Conservation (phyloP, 2,797 vertebrate species). For the Tenualosa ilisha region DNA sequence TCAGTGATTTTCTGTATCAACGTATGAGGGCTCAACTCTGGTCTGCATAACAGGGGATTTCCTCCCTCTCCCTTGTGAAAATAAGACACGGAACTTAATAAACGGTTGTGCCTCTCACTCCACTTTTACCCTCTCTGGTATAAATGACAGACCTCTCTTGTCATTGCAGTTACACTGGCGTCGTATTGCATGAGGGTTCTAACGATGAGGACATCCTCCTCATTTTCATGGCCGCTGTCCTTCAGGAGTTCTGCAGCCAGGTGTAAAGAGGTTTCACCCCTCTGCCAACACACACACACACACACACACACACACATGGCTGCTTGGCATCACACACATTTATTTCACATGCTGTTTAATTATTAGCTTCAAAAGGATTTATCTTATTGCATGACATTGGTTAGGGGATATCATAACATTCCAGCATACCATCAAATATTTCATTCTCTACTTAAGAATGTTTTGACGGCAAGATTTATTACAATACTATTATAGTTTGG, state of each 20-base stretch:
- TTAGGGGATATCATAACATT: neutral
- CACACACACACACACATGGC: neutral
- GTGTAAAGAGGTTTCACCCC: conserved; percentile 59
- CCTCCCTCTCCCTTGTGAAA: no score
- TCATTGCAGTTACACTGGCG: conserved; percentile 53
- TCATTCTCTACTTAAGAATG: neutral
- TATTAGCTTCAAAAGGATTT: neutral
- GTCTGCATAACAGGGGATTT: no score
- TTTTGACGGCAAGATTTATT: neutral
- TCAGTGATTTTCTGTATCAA: no score
- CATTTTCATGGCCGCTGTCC: conserved; percentile 49
- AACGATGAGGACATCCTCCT: conserved; percentile 54
- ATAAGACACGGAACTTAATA: neutral
- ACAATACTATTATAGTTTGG: neutral
- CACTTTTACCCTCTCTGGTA: neutral
- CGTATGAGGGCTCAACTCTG: no score
- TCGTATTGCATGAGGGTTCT: conserved; percentile 58
- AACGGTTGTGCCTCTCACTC: no score
- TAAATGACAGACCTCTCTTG: conserved; percentile 43
- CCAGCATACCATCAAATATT: neutral
- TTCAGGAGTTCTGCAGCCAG: conserved; percentile 59
- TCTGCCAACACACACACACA: conserved; percentile 31
- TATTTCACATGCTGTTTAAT: neutral
- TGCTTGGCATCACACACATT: neutral
- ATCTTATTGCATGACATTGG: neutral